Conservation (phyloP, 2,113 vertebrate genomes). For the Psittacula cyanocephala region DNA sequence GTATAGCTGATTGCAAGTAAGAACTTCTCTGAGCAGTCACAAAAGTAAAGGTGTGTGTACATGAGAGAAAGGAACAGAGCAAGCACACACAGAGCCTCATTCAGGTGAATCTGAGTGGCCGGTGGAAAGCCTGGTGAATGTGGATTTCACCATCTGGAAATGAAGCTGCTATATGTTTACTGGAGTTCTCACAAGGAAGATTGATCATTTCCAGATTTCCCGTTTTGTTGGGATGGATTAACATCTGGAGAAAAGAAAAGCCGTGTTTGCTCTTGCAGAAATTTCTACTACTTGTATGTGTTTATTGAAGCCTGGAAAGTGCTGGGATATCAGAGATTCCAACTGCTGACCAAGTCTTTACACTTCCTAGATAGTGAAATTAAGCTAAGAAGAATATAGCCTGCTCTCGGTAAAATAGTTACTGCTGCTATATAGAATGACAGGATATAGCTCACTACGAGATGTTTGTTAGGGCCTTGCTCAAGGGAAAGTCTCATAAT, state of each 20-base stretch:
- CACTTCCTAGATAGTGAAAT: neutral
- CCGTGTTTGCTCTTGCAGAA: neutral
- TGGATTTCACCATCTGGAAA: constrained; percentile 59
- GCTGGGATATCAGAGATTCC: neutral
- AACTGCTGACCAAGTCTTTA: neutral
- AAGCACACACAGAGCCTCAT: constrained; percentile 44
- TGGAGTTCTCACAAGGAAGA: constrained; percentile 58
- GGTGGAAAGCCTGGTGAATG: neutral
- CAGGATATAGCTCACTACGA: neutral
- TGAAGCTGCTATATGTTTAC: constrained; percentile 54
- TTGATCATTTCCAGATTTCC: constrained; percentile 64
- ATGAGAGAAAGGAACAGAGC: rapidly evolving
- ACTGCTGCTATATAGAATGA: neutral
- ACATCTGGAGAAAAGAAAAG: constrained; percentile 55
- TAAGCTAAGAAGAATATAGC: neutral
- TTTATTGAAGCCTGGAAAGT: neutral
- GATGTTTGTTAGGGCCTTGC: neutral
- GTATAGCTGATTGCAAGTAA: neutral
- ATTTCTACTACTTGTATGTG: neutral
- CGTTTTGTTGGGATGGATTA: constrained; percentile 10
- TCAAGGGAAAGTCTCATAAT: neutral
- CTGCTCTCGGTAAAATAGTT: neutral
- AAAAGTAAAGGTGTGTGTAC: neutral
- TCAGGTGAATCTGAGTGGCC: constrained; percentile 33
- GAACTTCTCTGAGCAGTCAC: neutral